Conservation (phyloP, 2,888 invertebrate genomes). For the Acronicta aceris region DNA sequence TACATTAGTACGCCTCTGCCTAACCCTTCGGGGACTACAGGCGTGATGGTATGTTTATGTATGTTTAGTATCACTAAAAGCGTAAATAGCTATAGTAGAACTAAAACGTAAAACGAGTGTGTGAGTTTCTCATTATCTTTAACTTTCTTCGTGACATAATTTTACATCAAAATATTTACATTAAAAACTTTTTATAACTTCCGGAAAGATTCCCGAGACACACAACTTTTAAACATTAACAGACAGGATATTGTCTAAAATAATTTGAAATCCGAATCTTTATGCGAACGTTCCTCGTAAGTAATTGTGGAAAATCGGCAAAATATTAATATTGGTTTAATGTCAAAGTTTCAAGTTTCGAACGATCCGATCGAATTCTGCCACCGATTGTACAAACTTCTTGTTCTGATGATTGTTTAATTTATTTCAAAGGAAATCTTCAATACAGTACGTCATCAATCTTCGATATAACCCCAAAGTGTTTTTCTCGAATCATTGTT, state of each 20-base stretch:
- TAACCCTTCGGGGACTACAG: too few species aligned
- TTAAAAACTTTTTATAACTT: neutral
- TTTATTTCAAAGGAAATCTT: slow-evolving; percentile 5
- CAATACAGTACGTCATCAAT: slow-evolving; percentile 11
- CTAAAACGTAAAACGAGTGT: too few species aligned
- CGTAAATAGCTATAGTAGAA: too few species aligned
- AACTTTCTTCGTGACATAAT: too few species aligned
- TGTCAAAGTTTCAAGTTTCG: slow-evolving; percentile 24
- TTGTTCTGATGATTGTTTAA: slow-evolving; percentile 12
- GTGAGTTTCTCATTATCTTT: too few species aligned
- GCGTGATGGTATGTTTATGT: too few species aligned
- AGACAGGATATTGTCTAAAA: slow-evolving; percentile 3
- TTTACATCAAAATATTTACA: too few species aligned
- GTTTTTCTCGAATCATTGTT: slow-evolving; percentile 27
- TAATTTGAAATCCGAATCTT: slow-evolving; percentile 5
- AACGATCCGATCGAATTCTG: slow-evolving; percentile 17
- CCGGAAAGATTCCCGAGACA: neutral
- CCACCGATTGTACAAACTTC: slow-evolving; percentile 5
- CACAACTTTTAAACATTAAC: slow-evolving; percentile 13
- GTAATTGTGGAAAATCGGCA: slow-evolving; percentile 3
- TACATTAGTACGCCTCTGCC: too few species aligned
- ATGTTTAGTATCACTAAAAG: too few species aligned
- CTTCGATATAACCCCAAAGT: slow-evolving; percentile 13
- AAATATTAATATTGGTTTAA: slow-evolving; percentile 7
- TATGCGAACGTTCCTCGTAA: slow-evolving; percentile 12